Base-by-base conservation (phyloP, 2,888 invertebrate species). In the Apodemia zela region DNA sequence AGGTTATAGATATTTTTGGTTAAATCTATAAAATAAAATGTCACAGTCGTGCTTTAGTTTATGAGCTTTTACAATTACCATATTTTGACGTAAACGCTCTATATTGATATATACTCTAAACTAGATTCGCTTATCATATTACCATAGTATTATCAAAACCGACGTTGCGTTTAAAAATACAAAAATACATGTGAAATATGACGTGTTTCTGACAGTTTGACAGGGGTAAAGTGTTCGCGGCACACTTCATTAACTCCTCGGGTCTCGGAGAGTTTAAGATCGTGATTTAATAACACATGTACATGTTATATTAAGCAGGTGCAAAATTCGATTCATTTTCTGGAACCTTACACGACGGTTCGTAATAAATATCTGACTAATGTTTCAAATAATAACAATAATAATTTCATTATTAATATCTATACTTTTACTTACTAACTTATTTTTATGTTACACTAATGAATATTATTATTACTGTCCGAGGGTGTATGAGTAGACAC, bases 161-260 rank as follows among this genome's bases (percentile, higher is more conserved):
- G 84, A 85, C 84, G 81, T 79, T 70, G 80, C 78, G 80, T 76
- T 79, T 75, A 80, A 54, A 82, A 81, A 71, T 64, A 70, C 69
- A 70, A 81, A 82, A 80, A 82, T 78, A 76, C 75, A 77, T 74
- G 79, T 78, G 75, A 81, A 84, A 82, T 85, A 84, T 89, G 87
- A 88, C 82, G 81, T 88, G 87, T 77, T 83, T 84, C 75, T 87
- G 90, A 88, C 89, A 87, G 82, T 74, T 81, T 89, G 89, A 89
- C 84, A 80, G 73, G 89, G 90, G 90, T 89, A 79, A 79, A 81
- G 85, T 84, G 81, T 84, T 81, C 73, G 77, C 73, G 76, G 79
- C 75, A 84, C 80, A 84, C 87, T 87, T 89, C 86, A 87, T 89
- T 88, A 87, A 80, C 79, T 85, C 7, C 81, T 78, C 68, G 74